Evolutionary conservation across 2,888 invertebrate genomes (phyloP), one percentile per base, ranked within the genome.

Genomic region (Drosophila conformis): DNA sequence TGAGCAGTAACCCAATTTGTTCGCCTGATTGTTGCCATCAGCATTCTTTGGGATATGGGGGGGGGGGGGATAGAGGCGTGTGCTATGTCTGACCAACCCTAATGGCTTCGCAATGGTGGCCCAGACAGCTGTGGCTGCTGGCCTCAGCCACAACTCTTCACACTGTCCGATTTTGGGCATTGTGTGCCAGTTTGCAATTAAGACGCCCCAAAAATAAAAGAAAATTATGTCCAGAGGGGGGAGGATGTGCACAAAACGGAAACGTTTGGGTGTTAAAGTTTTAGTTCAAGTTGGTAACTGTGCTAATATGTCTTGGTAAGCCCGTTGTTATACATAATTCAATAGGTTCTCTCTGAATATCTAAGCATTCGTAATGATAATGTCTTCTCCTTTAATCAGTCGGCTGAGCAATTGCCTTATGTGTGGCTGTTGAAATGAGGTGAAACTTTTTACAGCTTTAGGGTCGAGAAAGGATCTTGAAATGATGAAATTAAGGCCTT

Each of bases 1-100:
- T 87, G 90, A 85, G 90, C 90, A 89, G 86, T 85, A 85, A 85
- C 85, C 90, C 90, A 85, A 87, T 85, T 85, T 85, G 90, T 73
- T 83, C 80, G 88, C 88, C 70, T 89, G 86, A 89, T 87, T 87
- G 85, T 79, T 67, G 74, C 54, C 59, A 53, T 46, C 57, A 31
- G 21, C 61, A 31, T 53, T 51, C 42, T 11, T 42, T 42, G 29
- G 6, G 6, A 8, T 7, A 18, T 40, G 38, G 15, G 25, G 7
- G 52, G 11, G 10, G 2, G 36, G 42, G 15, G 3, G 11, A 18
- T 21, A 38, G 10, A 8, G 49, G 52, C 42, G 63, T 56, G 29
- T 42, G 36, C 54, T 36, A 63, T 69, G 82, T 64, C 87, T 87
- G 87, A 85, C 83, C 83, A 70, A 54, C 77, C 73, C 71, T 88